phyloP scores from a whole-genome alignment of 2,888 invertebrate genomes.

The Yponomeuta plumbellus region DNA sequence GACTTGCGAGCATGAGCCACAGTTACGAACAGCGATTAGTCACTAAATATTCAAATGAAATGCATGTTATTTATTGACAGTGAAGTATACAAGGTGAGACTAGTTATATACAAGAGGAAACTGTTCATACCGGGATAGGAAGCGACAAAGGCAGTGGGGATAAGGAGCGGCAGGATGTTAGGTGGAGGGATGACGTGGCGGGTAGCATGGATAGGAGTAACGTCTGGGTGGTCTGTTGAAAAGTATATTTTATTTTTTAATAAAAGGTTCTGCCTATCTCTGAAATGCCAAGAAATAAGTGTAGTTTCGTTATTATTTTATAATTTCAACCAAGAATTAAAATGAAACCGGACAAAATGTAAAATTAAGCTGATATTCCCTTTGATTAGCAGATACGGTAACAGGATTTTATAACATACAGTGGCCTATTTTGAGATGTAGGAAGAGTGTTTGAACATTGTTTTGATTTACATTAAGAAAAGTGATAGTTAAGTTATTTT shows the following conservation, averaged over 20 bases:
- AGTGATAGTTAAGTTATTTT: too few relatives aligned
- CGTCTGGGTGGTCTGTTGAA: constrained; percentile 13
- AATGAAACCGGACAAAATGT: too few relatives aligned
- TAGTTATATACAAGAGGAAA: constrained; percentile 2
- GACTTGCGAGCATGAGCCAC: neutral
- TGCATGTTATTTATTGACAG: neutral
- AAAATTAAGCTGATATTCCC: too few relatives aligned
- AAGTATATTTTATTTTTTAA: neutral
- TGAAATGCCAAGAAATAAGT: too few relatives aligned
- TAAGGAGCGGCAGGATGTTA: neutral
- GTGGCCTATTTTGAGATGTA: too few relatives aligned
- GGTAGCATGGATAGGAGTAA: constrained; percentile 12
- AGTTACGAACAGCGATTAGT: neutral
- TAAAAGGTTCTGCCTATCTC: too few relatives aligned
- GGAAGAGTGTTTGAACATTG: too few relatives aligned
- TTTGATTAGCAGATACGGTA: too few relatives aligned
- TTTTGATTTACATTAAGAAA: too few relatives aligned
- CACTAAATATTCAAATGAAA: constrained; percentile 1
- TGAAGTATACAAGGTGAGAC: neutral
- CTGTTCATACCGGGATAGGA: constrained; percentile 14
- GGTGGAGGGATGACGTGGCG: neutral
- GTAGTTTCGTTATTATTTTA: too few relatives aligned
- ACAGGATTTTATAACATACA: too few relatives aligned
- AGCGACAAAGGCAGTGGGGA: constrained; percentile 4
- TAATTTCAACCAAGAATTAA: too few relatives aligned